Evolutionary conservation across 2,888 invertebrate genomes (phyloP).

Genomic region (Romanomermis culicivorax): DNA sequence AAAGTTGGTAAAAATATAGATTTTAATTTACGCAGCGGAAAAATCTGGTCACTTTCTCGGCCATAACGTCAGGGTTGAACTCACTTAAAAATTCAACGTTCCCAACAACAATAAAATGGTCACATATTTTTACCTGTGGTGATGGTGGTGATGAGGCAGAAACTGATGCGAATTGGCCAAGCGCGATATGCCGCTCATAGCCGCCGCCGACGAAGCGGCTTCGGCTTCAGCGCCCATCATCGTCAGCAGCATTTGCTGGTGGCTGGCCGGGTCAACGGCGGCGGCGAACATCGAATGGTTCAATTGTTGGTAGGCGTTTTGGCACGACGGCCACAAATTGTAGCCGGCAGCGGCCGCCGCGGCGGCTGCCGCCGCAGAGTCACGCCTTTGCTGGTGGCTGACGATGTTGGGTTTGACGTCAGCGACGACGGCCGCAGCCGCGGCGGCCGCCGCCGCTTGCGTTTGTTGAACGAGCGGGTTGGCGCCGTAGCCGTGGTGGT

Average conservation of each 20-base stretch:
- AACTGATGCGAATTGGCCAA: background rate
- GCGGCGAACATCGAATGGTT: background rate
- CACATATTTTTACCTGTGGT: background rate
- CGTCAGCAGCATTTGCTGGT: background rate
- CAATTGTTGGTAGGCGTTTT: background rate
- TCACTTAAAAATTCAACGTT: background rate
- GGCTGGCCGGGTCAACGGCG: background rate
- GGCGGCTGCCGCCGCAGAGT: background rate
- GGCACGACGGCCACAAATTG: background rate
- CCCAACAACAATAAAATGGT: background rate
- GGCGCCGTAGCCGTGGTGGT: too few relatives aligned
- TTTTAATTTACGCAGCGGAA: background rate
- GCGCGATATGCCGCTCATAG: background rate
- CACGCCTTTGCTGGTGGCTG: too few relatives aligned
- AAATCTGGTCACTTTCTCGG: too few relatives aligned
- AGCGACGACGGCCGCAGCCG: too few relatives aligned
- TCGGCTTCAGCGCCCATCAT: background rate
- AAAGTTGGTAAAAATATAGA: background rate
- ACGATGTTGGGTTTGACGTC: too few relatives aligned
- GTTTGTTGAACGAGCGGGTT: too few relatives aligned
- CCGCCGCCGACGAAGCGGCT: background rate
- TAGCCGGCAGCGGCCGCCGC: background rate
- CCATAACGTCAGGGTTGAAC: too few relatives aligned
- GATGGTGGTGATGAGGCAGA: background rate
- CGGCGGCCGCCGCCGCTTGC: too few relatives aligned